Conservation (phyloP, 1,140 invertebrate species). For the Leptinotarsa undecemlineata region DNA sequence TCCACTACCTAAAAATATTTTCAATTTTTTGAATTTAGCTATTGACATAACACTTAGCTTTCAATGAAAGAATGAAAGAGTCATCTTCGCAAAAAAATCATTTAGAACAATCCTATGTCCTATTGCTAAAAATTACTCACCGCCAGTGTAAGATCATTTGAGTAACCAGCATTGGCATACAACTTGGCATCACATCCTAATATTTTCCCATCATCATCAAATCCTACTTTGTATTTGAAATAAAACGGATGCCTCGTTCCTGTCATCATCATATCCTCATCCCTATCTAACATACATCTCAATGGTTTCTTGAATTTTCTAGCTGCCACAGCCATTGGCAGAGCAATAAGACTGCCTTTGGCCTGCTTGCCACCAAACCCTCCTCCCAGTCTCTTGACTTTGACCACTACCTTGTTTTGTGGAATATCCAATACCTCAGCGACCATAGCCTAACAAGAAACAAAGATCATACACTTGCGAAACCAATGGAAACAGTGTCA, state of each 20-base stretch:
- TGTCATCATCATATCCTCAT: conserved; percentile 91
- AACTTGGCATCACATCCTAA: conserved; percentile 73
- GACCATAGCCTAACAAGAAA: conserved; percentile 54
- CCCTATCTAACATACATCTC: conserved; percentile 86
- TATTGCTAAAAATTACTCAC: conserved; percentile 59
- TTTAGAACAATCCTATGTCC: too few species aligned
- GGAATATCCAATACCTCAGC: conserved; percentile 74
- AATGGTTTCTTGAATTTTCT: conserved; percentile 77
- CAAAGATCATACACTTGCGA: not conserved
- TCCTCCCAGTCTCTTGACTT: conserved; percentile 87
- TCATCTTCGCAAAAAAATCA: too few species aligned
- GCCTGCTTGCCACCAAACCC: conserved; percentile 97
- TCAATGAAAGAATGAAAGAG: too few species aligned
- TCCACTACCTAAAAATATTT: conserved; percentile 36
- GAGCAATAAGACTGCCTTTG: conserved; percentile 63
- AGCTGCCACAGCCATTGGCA: conserved; percentile 74
- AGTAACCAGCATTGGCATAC: conserved; percentile 84
- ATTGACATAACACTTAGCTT: too few species aligned
- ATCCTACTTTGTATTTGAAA: conserved; percentile 85
- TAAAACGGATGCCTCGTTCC: conserved; percentile 89
- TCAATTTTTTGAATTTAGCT: too few species aligned
- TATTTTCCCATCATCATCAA: conserved; percentile 74
- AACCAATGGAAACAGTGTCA: too few species aligned
- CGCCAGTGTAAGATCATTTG: conserved; percentile 78
- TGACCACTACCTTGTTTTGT: conserved; percentile 74